These are phyloP conservation scores for Apamea sordens DNA, from an alignment of 2,888 invertebrate species.

Conservation along the genomic window DNA sequence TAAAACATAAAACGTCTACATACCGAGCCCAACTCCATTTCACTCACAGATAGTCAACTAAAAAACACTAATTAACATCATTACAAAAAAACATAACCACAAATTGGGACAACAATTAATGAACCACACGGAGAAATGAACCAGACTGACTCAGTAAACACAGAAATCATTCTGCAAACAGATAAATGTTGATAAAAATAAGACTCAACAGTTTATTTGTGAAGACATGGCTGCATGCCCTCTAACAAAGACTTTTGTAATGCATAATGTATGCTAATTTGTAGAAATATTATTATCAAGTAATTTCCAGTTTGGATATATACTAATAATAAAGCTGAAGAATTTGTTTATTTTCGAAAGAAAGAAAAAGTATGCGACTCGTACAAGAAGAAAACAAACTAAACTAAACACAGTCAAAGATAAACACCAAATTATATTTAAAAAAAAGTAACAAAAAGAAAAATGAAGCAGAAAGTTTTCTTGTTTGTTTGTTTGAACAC, in stretches of 20 bases:
- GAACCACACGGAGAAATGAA: conserved; percentile 17
- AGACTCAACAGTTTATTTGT: conserved; percentile 43
- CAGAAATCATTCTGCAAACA: conserved; percentile 67
- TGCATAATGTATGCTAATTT: background rate
- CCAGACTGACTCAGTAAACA: conserved; percentile 39
- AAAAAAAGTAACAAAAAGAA: too few species aligned
- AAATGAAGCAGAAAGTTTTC: too few species aligned
- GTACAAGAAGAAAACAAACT: too few species aligned
- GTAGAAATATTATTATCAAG: background rate
- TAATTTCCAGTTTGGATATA: conserved; percentile 13
- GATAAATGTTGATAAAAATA: conserved; percentile 58
- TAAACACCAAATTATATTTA: too few species aligned
- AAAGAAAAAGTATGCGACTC: too few species aligned
- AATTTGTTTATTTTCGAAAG: too few species aligned
- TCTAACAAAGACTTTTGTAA: conserved; percentile 42
- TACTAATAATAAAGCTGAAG: too few species aligned
- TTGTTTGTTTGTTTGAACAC: too few species aligned
- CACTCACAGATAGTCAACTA: conserved; percentile 4
- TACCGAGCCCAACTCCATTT: conserved; percentile 66
- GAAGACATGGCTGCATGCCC: conserved; percentile 25
- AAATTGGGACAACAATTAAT: conserved; percentile 41
- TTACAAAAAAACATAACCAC: conserved; percentile 38
- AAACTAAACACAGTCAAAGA: too few species aligned
- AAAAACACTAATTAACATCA: conserved; percentile 32
- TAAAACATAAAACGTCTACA: conserved; percentile 16